Evolutionary conservation across 2,888 invertebrate species (phyloP).

Genomic region (Pammene fasciana): DNA sequence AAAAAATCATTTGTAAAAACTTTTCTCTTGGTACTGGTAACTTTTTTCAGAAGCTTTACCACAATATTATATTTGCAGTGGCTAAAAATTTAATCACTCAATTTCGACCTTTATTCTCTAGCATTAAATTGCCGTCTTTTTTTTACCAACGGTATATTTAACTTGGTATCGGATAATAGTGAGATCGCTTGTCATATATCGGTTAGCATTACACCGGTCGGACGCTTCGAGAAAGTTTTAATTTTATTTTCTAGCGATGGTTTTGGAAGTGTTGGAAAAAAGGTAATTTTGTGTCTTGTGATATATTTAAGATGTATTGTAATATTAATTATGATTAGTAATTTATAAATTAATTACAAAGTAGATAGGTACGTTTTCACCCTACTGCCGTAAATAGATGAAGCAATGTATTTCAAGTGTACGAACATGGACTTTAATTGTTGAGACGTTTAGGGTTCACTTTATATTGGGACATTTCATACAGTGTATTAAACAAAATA

Average conservation of each 20-base stretch:
- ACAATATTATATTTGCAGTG: conserved; percentile 5
- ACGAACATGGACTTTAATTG: too few relatives aligned
- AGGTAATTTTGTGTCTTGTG: conserved; percentile 17
- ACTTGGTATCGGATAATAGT: conserved; percentile 9
- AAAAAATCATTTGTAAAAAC: background rate
- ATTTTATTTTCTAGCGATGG: conserved; percentile 24
- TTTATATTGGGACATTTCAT: too few relatives aligned
- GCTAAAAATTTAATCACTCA: background rate
- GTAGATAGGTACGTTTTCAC: too few relatives aligned
- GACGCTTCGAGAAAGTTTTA: conserved; percentile 14
- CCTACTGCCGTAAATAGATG: too few relatives aligned
- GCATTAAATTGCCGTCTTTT: background rate
- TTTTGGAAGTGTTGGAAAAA: conserved; percentile 12
- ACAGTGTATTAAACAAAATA: too few relatives aligned
- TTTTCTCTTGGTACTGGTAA: background rate
- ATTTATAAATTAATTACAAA: too few relatives aligned
- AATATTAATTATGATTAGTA: too few relatives aligned
- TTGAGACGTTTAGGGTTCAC: too few relatives aligned
- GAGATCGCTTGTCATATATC: conserved; percentile 28
- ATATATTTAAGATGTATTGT: conserved; percentile 5
- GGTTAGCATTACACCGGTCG: conserved; percentile 20
- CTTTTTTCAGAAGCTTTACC: conserved; percentile 24
- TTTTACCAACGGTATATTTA: background rate
- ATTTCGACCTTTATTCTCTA: conserved; percentile 17
- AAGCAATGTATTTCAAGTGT: too few relatives aligned